Conservation (phyloP, 2,888 invertebrate species). For the Oscheius onirici region DNA sequence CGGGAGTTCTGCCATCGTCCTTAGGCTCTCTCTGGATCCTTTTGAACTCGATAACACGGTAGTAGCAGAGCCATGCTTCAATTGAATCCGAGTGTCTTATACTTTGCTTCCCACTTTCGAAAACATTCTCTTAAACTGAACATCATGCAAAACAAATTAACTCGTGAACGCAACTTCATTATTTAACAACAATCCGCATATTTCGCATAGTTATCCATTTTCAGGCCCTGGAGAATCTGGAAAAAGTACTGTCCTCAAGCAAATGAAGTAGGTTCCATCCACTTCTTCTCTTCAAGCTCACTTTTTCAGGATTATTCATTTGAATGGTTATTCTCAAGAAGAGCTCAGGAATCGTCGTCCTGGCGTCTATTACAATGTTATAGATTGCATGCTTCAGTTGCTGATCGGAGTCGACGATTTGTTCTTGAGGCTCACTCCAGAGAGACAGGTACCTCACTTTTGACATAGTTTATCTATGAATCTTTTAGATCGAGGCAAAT, state of each 20-base stretch:
- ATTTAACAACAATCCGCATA: too few species aligned
- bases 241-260: conserved; percentile 99
- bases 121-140: too few species aligned
- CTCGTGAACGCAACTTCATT: too few species aligned
- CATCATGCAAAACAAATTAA: too few species aligned
- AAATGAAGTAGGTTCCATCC: conserved; percentile 91
- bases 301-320: conserved; percentile 75
- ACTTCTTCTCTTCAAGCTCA: conserved; percentile 87
- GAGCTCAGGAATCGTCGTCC: conserved; percentile 82
- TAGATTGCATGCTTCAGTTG: conserved; percentile 21
- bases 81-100: too few species aligned
- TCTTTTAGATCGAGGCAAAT: conserved; percentile 2
- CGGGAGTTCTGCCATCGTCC: too few species aligned
- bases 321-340: conserved; percentile 90
- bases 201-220: conserved; percentile 79
- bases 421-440: not conserved
- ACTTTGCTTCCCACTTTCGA: too few species aligned
- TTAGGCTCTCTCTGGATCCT: too few species aligned
- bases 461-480: not conserved
- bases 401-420: conserved; percentile 23
- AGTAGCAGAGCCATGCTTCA: too few species aligned
- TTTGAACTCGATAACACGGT: too few species aligned
- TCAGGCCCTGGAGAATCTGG: conserved; percentile 96
- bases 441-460: not conserved
- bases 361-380: conserved; percentile 20